Base-by-base conservation (phyloP, 2,113 vertebrate genomes). In the Morone chrysops region DNA sequence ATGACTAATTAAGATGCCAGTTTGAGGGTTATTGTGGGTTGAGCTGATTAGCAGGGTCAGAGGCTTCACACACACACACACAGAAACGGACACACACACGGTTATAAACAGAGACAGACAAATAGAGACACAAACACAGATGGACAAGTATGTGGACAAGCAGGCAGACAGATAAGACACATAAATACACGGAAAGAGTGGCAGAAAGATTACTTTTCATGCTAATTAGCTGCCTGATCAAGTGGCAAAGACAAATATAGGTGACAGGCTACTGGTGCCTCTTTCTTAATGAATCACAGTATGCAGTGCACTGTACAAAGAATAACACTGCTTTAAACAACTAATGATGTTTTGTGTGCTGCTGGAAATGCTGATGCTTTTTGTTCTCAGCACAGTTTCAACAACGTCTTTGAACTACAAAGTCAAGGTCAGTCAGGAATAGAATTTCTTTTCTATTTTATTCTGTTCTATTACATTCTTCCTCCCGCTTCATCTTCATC, bases 11-110 rank as follows among this genome's bases (percentile, higher is more conserved):
- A 81, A 87, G 77, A 66, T 75, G 59, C 62, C 60, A 80, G 48
- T 71, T 47, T 18, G 69, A 76, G 63, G 81, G 81, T 89, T 85
- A 73, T 65, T 85, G 81, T 83, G 70, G 84, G 79, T 67, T 86
- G 74, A 86, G 83, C 70, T 88, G 87, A 93, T 93, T 87, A 90
- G 48, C 51, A 38, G 80, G 93, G 86, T 92, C 89, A 80, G 38
- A 67, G 40, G 75, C 71, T 85, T 59, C 78, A 57, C n/a, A 65
- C 65, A 48, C 56, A 51, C n/a, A 45, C 51, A 14, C 67, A 59
- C 80, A 60, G 51, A 57, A 65, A 56, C 66, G 22, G 13, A 40
- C 61, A 11, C 68, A 53, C 81, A 53, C 61, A 61, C 25, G 25
- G 25, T 25, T 25, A 25, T 25, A 25, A 25, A 25, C 41, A 65